phyloP scores from a whole-genome alignment of 30 jellyfish, hydroid and myxozoan genomes.

The Hydractinia symbiolongicarpus region DNA sequence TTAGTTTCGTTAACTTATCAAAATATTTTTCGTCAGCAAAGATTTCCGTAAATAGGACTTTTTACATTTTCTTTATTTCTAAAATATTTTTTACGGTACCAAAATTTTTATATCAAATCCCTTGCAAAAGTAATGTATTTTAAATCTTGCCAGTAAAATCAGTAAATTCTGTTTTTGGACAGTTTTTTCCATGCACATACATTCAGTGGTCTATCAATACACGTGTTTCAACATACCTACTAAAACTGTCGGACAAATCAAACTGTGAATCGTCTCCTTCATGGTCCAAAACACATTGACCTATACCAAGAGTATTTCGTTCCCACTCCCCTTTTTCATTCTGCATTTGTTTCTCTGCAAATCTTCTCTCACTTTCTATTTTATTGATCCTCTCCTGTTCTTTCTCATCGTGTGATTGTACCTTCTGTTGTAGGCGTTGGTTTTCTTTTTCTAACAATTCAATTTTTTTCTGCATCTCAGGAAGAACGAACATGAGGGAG shows the following conservation, averaged over 20 bases:
- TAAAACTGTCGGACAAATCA: background rate
- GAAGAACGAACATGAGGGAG: slow-evolving; percentile 23
- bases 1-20: too few species aligned
- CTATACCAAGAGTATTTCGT: slow-evolving; percentile 24
- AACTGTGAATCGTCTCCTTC: slow-evolving; percentile 11
- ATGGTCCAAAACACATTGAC: slow-evolving; percentile 25
- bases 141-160: too few species aligned
- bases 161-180: too few species aligned
- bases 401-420: background rate
- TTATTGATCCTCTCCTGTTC: slow-evolving; percentile 9
- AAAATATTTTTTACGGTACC: too few species aligned
- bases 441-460: slow-evolving; percentile 2
- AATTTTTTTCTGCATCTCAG: slow-evolving; percentile 32
- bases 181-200: too few species aligned
- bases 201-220: too few species aligned
- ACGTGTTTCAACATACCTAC: background rate
- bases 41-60: too few species aligned
- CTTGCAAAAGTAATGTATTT: too few species aligned
- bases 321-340: slow-evolving; percentile 27
- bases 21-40: too few species aligned
- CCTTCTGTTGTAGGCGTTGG: background rate
- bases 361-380: slow-evolving; percentile 3
- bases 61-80: too few species aligned
- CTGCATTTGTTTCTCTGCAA: background rate
- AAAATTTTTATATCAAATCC: too few species aligned